A percentile compares a stretch with the other conserved stretches of the same genome.
Conservation (phyloP, 1,140 invertebrate genomes). For the Drosophila sproati region DNA sequence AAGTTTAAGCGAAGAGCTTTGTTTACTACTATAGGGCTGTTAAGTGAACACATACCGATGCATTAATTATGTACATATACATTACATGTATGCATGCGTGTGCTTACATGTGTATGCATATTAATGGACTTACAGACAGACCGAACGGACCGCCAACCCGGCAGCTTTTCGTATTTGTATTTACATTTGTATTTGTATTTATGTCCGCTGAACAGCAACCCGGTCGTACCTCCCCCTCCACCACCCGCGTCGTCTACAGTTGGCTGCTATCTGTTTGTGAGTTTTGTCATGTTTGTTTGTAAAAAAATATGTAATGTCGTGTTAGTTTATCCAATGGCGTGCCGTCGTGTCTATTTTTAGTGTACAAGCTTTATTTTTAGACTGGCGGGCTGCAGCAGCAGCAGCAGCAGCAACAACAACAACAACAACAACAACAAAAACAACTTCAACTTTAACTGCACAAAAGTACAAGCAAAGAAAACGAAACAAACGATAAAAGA, state of each 20-base stretch:
- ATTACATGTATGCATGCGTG: background rate
- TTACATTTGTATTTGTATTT: constrained; percentile 30
- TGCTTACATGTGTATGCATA: constrained; percentile 18
- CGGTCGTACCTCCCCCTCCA: background rate
- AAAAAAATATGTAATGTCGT: constrained; percentile 70
- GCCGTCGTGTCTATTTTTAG: constrained; percentile 63
- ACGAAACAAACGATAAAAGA: constrained; percentile 11
- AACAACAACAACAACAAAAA: constrained; percentile 18
- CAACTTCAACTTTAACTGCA: constrained; percentile 62
- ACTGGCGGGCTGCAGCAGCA: constrained; percentile 25
- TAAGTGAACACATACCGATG: constrained; percentile 1
- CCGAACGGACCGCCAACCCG: constrained; percentile 48
- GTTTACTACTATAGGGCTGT: constrained; percentile 24
- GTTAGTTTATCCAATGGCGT: constrained; percentile 76
- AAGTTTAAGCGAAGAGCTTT: constrained; percentile 28
- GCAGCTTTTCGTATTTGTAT: constrained; percentile 31
- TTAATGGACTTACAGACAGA: constrained; percentile 27
- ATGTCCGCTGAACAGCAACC: constrained; percentile 1
- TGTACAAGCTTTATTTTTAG: constrained; percentile 71
- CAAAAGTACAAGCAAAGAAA: constrained; percentile 50
- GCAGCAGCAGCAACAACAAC: too few relatives aligned
- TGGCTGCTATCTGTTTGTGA: constrained; percentile 20
- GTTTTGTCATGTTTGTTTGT: constrained; percentile 70
- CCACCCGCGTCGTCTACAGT: background rate
- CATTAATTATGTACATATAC: background rate